Conservation (phyloP, 2,797 vertebrate genomes). For the Parauchenoglanis punctatus region DNA sequence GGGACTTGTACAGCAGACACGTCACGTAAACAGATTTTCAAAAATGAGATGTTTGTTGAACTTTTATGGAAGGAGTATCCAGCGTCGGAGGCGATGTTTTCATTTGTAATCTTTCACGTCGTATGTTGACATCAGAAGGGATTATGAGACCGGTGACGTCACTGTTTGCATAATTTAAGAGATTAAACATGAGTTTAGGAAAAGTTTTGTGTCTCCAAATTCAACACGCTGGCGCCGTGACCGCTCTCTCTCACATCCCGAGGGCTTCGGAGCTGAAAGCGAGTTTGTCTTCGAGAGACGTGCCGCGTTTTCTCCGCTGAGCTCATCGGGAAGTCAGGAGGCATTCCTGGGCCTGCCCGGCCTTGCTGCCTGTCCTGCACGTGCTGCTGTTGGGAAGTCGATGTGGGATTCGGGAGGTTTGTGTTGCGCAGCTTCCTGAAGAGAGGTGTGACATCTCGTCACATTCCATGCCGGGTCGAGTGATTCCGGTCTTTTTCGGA, state of each 20-base stretch:
- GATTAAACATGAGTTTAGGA: background rate
- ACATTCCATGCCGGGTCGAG: too few relatives aligned
- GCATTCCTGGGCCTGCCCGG: slow-evolving; percentile 74
- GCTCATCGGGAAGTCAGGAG: slow-evolving; percentile 52
- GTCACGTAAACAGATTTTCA: background rate
- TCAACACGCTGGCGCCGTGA: background rate
- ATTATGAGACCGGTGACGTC: background rate
- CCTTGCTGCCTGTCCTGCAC: slow-evolving; percentile 66
- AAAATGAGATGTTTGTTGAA: too few relatives aligned
- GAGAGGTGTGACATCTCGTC: background rate
- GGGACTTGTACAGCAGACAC: background rate
- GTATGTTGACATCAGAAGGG: too few relatives aligned
- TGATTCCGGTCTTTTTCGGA: too few relatives aligned
- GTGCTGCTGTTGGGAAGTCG: slow-evolving; percentile 69
- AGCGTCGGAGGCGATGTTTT: too few relatives aligned
- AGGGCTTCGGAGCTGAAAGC: background rate
- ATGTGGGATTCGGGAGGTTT: slow-evolving; percentile 47
- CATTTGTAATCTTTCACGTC: too few relatives aligned
- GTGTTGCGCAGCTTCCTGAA: background rate
- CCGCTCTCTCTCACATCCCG: background rate
- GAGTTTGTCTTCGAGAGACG: background rate
- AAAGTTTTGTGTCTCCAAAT: background rate
- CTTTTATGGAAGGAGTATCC: too few relatives aligned
- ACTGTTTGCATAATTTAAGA: background rate
- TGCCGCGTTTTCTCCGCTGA: background rate